Conservation (phyloP, 2,888 invertebrate species). For the Cartodere bifasciata region DNA sequence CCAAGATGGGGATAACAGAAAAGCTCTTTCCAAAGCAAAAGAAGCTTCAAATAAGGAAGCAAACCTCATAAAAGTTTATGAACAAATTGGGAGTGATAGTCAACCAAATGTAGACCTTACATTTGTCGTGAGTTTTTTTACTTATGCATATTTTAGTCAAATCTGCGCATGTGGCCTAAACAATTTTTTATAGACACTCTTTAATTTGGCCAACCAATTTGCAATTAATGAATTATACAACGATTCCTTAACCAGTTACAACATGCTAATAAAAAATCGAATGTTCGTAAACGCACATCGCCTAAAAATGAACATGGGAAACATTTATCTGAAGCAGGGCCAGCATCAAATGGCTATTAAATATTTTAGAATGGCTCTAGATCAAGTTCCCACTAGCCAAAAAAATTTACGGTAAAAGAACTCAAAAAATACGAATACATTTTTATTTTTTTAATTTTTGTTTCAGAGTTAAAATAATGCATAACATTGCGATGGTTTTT, state of each 20-base stretch:
- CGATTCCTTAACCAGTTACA: constrained; percentile 93
- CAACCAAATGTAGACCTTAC: constrained; percentile 91
- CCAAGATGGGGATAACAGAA: constrained; percentile 46
- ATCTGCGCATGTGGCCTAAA: neutral
- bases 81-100: constrained; percentile 81
- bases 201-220: constrained; percentile 93
- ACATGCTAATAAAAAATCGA: constrained; percentile 85
- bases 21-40: constrained; percentile 82
- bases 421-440: neutral
- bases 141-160: neutral
- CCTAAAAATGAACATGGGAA: constrained; percentile 95
- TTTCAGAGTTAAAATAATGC: constrained; percentile 88
- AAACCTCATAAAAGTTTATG: constrained; percentile 78
- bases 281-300: constrained; percentile 89
- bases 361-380: constrained; percentile 96
- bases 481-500: constrained; percentile 91
- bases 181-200: constrained; percentile 58
- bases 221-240: constrained; percentile 88
- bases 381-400: constrained; percentile 87
- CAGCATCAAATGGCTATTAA: constrained; percentile 91
- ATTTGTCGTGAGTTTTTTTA: constrained; percentile 64
- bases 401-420: constrained; percentile 67
- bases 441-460: constrained; percentile 2
- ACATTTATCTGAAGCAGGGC: constrained; percentile 91
- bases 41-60: constrained; percentile 92